phyloP scores from a whole-genome alignment of 2,797 vertebrate genomes.

The Poliocrania exsul region DNA sequence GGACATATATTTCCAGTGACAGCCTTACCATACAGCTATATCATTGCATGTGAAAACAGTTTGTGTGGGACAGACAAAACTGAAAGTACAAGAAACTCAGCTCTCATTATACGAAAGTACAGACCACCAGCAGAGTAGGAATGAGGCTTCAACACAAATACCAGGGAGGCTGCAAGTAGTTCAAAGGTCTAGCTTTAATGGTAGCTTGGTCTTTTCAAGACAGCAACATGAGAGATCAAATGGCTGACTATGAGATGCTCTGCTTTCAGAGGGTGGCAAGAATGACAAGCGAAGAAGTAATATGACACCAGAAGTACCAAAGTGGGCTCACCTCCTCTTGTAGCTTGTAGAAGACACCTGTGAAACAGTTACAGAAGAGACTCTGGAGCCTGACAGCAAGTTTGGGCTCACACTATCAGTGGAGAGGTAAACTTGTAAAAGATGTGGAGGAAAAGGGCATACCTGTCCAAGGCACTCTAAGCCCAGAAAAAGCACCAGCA shows the following conservation, averaged over 20 bases:
- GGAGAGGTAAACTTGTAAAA: not conserved
- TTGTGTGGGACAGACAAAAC: not conserved
- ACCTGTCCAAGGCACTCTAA: not conserved
- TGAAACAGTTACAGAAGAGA: not conserved
- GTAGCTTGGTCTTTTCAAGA: not conserved
- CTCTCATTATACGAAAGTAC: not conserved
- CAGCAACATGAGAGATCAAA: not conserved
- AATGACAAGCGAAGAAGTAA: not conserved
- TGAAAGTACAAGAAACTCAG: not conserved
- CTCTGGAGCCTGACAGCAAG: not conserved
- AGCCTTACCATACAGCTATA: not conserved
- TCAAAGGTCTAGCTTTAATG: not conserved
- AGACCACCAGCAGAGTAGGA: not conserved
- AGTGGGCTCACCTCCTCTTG: not conserved
- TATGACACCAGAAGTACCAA: not conserved
- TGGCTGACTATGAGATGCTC: not conserved
- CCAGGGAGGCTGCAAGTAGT: not conserved
- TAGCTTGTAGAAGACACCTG: not conserved
- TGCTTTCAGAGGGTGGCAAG: not conserved
- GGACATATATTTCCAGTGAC: not conserved
- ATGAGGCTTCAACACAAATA: not conserved
- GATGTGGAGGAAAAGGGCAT: not conserved
- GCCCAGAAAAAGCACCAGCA: not conserved
- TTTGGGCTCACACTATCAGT: not conserved
- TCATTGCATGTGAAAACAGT: not conserved